phyloP scores from a whole-genome alignment of 2,888 invertebrate genomes.

The Ennomos erosarius region DNA sequence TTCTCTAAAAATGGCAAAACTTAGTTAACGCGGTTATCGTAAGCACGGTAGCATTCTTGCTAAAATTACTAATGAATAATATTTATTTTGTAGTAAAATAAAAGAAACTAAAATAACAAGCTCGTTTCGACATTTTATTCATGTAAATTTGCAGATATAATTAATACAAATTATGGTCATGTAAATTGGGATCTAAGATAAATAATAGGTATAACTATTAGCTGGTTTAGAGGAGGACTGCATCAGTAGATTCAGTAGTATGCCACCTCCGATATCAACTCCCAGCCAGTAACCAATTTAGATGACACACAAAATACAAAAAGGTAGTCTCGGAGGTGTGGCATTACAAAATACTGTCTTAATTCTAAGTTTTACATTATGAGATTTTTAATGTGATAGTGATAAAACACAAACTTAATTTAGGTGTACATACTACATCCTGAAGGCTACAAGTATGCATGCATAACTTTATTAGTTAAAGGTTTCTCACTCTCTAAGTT shows the following conservation, averaged over 20 bases:
- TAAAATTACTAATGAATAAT: too few relatives aligned
- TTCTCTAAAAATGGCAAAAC: too few relatives aligned
- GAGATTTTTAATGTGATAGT: conserved; percentile 84
- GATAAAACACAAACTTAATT: conserved; percentile 82
- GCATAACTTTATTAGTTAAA: conserved; percentile 68
- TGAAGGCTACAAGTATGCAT: conserved; percentile 77
- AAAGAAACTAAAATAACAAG: conserved; percentile 68
- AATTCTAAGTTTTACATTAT: conserved; percentile 80
- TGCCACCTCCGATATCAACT: conserved; percentile 63
- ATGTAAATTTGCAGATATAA: conserved; percentile 86
- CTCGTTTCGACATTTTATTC: conserved; percentile 84
- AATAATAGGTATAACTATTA: conserved; percentile 70
- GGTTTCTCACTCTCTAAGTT: conserved; percentile 72
- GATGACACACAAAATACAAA: conserved; percentile 80
- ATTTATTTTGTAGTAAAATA: conserved; percentile 15
- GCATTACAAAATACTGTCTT: conserved; percentile 83
- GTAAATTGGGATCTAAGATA: conserved; percentile 82
- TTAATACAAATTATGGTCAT: conserved; percentile 85
- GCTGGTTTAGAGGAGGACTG: conserved; percentile 73
- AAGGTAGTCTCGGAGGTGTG: conserved; percentile 85
- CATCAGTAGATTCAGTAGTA: conserved; percentile 50
- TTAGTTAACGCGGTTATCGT: too few relatives aligned
- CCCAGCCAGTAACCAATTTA: conserved; percentile 76
- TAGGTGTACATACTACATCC: conserved; percentile 78
- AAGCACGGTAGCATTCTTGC: too few relatives aligned